Conservation (phyloP, 2,797 vertebrate species). For the Sebastes iracundus region DNA sequence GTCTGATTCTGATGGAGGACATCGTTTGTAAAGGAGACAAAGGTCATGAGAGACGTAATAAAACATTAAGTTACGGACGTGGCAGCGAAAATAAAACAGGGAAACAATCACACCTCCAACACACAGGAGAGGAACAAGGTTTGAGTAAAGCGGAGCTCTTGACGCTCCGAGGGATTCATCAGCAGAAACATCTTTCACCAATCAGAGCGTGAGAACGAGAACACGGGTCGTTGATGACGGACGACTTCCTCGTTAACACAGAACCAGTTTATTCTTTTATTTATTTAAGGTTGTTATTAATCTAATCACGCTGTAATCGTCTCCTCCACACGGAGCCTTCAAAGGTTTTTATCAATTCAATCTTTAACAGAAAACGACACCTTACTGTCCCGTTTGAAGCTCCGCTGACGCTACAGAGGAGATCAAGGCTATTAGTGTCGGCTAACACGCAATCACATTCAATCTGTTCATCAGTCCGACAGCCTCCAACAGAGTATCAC, state of each 20-base stretch:
- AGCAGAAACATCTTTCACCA: neutral
- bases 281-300: neutral
- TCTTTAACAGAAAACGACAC: neutral
- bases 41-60: neutral
- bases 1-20: neutral
- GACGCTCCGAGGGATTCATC: conserved; percentile 10
- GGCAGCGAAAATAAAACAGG: neutral
- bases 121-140: neutral
- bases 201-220: neutral
- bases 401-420: neutral
- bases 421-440: neutral
- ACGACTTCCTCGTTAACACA: neutral
- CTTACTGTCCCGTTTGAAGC: too few relatives aligned
- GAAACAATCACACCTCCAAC: neutral
- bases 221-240: neutral
- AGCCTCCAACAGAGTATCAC: neutral
- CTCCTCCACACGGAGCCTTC: neutral
- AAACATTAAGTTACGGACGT: neutral
- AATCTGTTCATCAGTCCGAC: neutral
- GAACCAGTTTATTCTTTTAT: neutral
- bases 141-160: neutral
- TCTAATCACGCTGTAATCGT: neutral
- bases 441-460: neutral
- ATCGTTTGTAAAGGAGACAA: neutral
- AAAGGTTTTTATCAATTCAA: neutral